phyloP scores from a whole-genome alignment of 2,797 vertebrate genomes.

The Anabas testudineus region DNA sequence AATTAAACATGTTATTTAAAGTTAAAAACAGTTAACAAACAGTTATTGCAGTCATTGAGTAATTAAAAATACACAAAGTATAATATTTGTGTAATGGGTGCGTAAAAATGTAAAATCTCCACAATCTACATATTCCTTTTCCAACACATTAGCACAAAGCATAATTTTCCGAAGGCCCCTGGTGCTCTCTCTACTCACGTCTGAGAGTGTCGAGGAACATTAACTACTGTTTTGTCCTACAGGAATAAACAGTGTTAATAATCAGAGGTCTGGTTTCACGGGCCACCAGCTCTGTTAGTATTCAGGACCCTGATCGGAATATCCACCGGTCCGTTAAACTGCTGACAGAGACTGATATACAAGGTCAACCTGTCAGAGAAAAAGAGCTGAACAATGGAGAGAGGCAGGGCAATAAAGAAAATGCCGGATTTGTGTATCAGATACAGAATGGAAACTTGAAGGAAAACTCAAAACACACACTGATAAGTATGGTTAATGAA shows the following conservation, averaged over 20 bases:
- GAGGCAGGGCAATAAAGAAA: constrained; percentile 73
- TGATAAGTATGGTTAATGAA: constrained; percentile 27
- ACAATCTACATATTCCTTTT: too few relatives aligned
- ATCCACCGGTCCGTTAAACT: constrained; percentile 86
- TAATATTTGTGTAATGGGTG: too few relatives aligned
- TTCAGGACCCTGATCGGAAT: constrained; percentile 88
- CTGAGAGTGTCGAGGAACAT: constrained; percentile 62
- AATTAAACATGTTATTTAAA: too few relatives aligned
- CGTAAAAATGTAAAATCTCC: too few relatives aligned
- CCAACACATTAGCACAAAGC: constrained; percentile 24
- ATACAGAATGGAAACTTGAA: constrained; percentile 84
- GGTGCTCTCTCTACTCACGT: constrained; percentile 27
- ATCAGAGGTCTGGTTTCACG: constrained; percentile 90
- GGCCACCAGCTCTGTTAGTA: constrained; percentile 88
- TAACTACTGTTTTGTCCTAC: constrained; percentile 87
- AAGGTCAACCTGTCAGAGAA: constrained; percentile 81
- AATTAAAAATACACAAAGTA: too few relatives aligned
- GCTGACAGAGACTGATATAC: constrained; percentile 78
- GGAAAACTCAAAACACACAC: constrained; percentile 47
- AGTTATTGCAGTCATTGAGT: too few relatives aligned
- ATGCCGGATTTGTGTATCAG: constrained; percentile 79
- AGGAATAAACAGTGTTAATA: constrained; percentile 91
- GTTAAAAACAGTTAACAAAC: too few relatives aligned
- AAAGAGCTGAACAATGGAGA: constrained; percentile 33
- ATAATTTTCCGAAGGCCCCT: constrained; percentile 6